These are phyloP conservation scores for Chloroceryle inda DNA, from an alignment of 2,797 vertebrate genomes.

Conservation along the genomic window DNA sequence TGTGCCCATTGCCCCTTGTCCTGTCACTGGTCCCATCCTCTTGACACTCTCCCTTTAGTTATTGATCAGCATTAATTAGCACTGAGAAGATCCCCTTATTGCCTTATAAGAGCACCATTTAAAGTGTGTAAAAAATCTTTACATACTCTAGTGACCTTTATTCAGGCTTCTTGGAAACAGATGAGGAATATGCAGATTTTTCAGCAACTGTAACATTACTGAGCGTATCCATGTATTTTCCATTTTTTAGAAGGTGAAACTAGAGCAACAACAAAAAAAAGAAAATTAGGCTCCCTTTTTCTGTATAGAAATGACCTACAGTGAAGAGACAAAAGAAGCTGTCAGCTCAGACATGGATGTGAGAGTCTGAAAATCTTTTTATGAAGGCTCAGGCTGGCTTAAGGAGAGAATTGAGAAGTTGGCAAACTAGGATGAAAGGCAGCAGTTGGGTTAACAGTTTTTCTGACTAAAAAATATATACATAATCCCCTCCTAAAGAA, in stretches of 20 bases:
- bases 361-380: background rate
- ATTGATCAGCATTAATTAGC: background rate
- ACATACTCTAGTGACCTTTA: background rate
- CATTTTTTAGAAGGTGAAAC: background rate
- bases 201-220: background rate
- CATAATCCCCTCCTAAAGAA: background rate
- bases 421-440: background rate
- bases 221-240: background rate
- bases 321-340: background rate
- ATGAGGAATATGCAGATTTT: background rate
- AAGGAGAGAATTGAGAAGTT: background rate
- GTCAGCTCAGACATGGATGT: background rate
- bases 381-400: background rate
- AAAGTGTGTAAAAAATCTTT: background rate
- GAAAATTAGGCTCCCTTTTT: background rate
- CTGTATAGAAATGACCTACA: background rate
- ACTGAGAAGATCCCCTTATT: background rate
- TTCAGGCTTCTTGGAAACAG: background rate
- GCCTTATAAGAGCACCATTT: background rate
- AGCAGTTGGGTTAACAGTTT: background rate
- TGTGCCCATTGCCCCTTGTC: background rate
- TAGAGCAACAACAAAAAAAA: background rate
- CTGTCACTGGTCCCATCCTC: background rate
- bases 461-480: background rate
- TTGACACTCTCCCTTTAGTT: background rate